Evolutionary conservation across 2,113 vertebrate genomes (phyloP).

Genomic region (Emydocephalus ijimae): DNA sequence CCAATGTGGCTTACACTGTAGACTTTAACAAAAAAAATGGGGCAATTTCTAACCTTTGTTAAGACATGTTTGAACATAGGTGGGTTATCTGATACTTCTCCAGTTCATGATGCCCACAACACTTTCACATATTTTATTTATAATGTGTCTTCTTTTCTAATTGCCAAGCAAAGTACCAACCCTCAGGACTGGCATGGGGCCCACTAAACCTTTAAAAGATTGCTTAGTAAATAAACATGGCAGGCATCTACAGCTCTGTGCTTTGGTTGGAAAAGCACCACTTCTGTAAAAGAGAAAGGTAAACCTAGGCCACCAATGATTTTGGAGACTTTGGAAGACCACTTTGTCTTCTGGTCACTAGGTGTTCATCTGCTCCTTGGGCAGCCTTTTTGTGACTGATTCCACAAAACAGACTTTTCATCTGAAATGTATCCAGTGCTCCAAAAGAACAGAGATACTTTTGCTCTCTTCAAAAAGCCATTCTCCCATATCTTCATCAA

Average conservation of each 20-base stretch:
- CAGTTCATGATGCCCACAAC: neutral
- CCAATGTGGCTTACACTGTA: neutral
- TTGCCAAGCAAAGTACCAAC: neutral
- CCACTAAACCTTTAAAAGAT: neutral
- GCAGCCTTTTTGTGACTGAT: neutral
- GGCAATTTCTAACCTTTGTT: neutral
- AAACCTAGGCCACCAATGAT: neutral
- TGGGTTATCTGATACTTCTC: neutral
- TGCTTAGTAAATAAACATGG: neutral
- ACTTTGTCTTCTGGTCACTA: neutral
- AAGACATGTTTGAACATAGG: neutral
- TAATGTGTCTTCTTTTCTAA: neutral
- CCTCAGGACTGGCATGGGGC: neutral
- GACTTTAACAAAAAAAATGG: neutral
- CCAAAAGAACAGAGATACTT: neutral
- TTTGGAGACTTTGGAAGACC: neutral
- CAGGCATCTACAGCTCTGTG: neutral
- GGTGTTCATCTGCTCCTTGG: neutral
- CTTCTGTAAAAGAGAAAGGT: neutral
- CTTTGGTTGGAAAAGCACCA: neutral
- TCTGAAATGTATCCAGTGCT: neutral
- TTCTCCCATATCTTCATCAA: neutral
- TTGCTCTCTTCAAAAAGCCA: neutral
- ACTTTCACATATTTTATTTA: neutral
- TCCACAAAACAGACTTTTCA: neutral